Conservation (phyloP, 1,140 invertebrate species). For the Heterodera schachtii region DNA sequence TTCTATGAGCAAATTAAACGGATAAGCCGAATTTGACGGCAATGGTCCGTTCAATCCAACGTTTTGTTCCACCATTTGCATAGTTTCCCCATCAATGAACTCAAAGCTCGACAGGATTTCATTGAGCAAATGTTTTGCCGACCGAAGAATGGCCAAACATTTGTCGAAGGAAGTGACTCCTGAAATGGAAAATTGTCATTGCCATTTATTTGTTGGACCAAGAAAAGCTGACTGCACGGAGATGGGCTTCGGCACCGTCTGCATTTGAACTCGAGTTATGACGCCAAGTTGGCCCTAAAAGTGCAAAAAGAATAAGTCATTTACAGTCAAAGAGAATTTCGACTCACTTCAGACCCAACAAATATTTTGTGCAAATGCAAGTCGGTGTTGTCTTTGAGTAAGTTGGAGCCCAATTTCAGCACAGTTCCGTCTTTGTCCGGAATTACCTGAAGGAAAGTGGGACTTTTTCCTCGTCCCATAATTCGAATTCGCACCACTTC, state of each 20-base stretch:
- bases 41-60: conserved; percentile 21
- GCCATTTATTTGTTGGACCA: conserved; percentile 1
- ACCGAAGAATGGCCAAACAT: conserved; percentile 36
- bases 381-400: conserved; percentile 75
- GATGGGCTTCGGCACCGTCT: conserved; percentile 64
- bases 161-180: conserved; percentile 44
- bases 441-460: conserved; percentile 73
- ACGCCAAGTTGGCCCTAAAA: conserved; percentile 86
- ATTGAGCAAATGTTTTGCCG: conserved; percentile 42
- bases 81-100: conserved; percentile 43
- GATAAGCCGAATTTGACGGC: not conserved
- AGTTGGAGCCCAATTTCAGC: conserved; percentile 79
- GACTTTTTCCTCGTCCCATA: not conserved
- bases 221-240: conserved; percentile 38
- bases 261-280: conserved; percentile 86
- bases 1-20: conserved; percentile 48
- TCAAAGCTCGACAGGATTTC: conserved; percentile 55
- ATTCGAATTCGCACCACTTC: conserved; percentile 75
- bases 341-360: conserved; percentile 78
- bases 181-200: conserved; percentile 21
- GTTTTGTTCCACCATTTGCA: conserved; percentile 44
- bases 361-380: conserved; percentile 80
- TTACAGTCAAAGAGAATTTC: not conserved
- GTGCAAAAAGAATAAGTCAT: not conserved
- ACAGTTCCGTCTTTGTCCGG: conserved; percentile 80